Conservation (phyloP, 2,888 invertebrate genomes). For the Helicoverpa assulta region DNA sequence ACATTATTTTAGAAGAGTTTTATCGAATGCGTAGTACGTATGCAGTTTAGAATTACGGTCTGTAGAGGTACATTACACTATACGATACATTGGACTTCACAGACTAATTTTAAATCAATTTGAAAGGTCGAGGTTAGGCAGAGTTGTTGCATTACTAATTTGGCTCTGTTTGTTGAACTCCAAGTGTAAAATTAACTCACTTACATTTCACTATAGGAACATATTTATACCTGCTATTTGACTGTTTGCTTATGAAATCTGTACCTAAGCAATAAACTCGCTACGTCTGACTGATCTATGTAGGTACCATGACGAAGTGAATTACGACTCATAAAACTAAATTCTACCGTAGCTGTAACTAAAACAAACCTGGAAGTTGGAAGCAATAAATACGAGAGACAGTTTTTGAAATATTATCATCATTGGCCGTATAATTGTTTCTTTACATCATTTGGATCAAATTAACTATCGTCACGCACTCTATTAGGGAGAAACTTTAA, state of each 20-base stretch:
- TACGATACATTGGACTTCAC: no score
- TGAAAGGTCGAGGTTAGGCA: not conserved
- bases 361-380: not conserved
- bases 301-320: not conserved
- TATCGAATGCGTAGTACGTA: no score
- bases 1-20: no score
- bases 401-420: not conserved
- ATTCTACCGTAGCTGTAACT: not conserved
- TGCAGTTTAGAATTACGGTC: no score
- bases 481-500: not conserved
- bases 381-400: not conserved
- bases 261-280: not conserved
- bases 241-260: not conserved
- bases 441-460: not conserved
- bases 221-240: not conserved
- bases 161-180: not conserved
- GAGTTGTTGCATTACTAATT: not conserved
- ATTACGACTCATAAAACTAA: slow-evolving; percentile 8
- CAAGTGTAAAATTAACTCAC: not conserved
- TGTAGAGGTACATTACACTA: no score
- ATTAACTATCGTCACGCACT: slow-evolving; percentile 1
- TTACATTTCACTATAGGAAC: not conserved
- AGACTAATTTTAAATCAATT: not conserved
- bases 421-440: not conserved
- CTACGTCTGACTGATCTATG: not conserved